Evolutionary conservation across 2,113 vertebrate species (phyloP).

Genomic region (Girardinichthys multiradiatus): DNA sequence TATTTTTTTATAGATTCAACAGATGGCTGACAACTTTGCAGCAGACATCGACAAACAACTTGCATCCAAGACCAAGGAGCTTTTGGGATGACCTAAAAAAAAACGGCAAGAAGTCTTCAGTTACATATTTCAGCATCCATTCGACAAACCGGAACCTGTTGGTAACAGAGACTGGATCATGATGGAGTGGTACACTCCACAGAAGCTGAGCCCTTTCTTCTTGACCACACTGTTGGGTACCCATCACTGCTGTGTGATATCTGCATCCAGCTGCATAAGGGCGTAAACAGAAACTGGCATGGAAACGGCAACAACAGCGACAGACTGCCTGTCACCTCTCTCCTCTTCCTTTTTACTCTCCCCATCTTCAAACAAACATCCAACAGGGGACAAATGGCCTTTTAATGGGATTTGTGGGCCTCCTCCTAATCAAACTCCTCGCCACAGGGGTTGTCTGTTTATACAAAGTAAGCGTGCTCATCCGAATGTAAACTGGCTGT

Average conservation of each 20-base stretch:
- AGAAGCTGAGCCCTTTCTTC: conserved; percentile 8
- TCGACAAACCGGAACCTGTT: neutral
- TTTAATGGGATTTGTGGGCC: conserved; percentile 82
- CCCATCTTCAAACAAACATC: conserved; percentile 79
- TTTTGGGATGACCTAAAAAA: conserved; percentile 77
- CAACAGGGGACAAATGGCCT: conserved; percentile 69
- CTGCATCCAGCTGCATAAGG: conserved; percentile 44
- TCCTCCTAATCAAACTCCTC: conserved; percentile 80
- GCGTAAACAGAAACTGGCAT: conserved; percentile 65
- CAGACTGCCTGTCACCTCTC: conserved; percentile 52
- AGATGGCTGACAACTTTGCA: conserved; percentile 84
- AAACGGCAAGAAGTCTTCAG: conserved; percentile 1
- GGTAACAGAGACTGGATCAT: neutral
- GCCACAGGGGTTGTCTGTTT: conserved; percentile 78
- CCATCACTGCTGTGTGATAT: conserved; percentile 40
- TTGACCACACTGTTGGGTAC: conserved; percentile 23
- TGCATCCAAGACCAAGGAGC: conserved; percentile 90
- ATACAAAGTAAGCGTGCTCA: conserved; percentile 75
- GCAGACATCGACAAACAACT: conserved; percentile 91
- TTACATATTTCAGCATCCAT: neutral
- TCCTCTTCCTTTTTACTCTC: conserved; percentile 51
- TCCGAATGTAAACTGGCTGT: conserved; percentile 74
- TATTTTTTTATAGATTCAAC: conserved; percentile 85
- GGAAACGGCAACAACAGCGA: conserved; percentile 39
- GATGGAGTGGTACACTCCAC: neutral